Conservation (phyloP, 2,888 invertebrate genomes). For the Rhingia campestris region DNA sequence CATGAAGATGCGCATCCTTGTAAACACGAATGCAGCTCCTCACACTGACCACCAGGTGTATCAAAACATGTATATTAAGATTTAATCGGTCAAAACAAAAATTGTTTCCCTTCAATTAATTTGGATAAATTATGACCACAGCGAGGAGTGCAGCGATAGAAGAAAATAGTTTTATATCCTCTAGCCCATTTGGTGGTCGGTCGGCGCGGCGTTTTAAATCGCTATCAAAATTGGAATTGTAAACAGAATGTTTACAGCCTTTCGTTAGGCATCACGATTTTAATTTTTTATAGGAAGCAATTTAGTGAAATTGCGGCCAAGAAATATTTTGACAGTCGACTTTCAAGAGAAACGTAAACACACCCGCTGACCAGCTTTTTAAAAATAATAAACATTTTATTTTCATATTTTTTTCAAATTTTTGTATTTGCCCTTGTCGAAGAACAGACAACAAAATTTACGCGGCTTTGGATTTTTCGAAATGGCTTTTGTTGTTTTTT, state of each 20-base stretch:
- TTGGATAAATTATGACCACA: slow-evolving; percentile 27
- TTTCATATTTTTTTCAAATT: neutral
- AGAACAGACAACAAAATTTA: slow-evolving; percentile 1
- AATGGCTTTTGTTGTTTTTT: neutral
- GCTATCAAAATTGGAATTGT: too few relatives aligned
- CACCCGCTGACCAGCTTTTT: slow-evolving; percentile 35
- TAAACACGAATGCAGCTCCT: slow-evolving; percentile 17
- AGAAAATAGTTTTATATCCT: neutral
- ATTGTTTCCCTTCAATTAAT: slow-evolving; percentile 1
- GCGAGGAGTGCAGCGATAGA: slow-evolving; percentile 10
- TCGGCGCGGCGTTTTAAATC: neutral
- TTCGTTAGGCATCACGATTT: slow-evolving; percentile 20
- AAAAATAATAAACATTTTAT: slow-evolving; percentile 32
- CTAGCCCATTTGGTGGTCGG: slow-evolving; percentile 35
- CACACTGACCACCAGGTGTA: slow-evolving; percentile 30
- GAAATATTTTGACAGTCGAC: slow-evolving; percentile 27
- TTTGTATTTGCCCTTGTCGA: slow-evolving; percentile 1
- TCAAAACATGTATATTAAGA: neutral
- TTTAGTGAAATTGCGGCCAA: neutral
- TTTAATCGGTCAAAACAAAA: slow-evolving; percentile 20
- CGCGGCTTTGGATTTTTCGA: slow-evolving; percentile 26
- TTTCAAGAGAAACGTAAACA: slow-evolving; percentile 11
- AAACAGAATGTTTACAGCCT: neutral
- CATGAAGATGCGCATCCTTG: neutral
- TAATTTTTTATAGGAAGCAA: slow-evolving; percentile 13